phyloP scores from a whole-genome alignment of 2,888 invertebrate genomes.

The Tachina fera region DNA sequence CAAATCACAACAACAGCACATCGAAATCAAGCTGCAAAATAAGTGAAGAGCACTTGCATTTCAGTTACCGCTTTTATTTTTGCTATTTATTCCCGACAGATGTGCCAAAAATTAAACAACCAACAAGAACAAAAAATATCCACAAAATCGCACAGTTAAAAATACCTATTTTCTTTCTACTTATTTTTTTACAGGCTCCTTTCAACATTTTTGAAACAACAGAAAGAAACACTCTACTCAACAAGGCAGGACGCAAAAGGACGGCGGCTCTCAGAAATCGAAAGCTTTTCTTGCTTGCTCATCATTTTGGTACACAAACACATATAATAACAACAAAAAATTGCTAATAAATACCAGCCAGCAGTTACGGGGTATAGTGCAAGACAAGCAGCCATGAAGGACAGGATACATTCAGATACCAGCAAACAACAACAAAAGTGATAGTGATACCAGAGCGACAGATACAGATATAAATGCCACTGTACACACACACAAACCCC shows the following conservation, averaged over 20 bases:
- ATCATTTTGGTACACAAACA: conserved; percentile 2
- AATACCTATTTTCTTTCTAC: conserved; percentile 61
- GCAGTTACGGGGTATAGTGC: conserved; percentile 49
- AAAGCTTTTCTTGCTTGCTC: conserved; percentile 21
- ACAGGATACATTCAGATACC: conserved; percentile 59
- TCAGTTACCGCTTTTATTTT: conserved; percentile 32
- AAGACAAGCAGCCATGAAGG: conserved; percentile 66
- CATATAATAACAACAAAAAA: conserved; percentile 17
- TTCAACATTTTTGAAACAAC: conserved; percentile 1
- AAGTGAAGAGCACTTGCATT: conserved; percentile 28
- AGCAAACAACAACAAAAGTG: conserved; percentile 40
- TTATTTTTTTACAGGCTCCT: conserved; percentile 18
- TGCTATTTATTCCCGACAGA: conserved; percentile 77
- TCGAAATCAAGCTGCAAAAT: conserved; percentile 18
- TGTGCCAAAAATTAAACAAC: conserved; percentile 75
- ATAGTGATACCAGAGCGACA: conserved; percentile 46
- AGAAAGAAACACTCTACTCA: not conserved
- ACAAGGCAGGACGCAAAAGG: conserved; percentile 7
- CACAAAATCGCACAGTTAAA: conserved; percentile 67
- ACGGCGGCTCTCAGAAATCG: conserved; percentile 36
- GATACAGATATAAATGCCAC: conserved; percentile 63
- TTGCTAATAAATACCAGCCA: conserved; percentile 27
- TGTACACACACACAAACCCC: conserved; percentile 6
- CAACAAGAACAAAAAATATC: conserved; percentile 69
- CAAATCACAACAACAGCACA: conserved; percentile 10